Evolutionary conservation across 2,113 vertebrate genomes (phyloP), one percentile per base, ranked within the genome.

Genomic region (Vicugna pacos): DNA sequence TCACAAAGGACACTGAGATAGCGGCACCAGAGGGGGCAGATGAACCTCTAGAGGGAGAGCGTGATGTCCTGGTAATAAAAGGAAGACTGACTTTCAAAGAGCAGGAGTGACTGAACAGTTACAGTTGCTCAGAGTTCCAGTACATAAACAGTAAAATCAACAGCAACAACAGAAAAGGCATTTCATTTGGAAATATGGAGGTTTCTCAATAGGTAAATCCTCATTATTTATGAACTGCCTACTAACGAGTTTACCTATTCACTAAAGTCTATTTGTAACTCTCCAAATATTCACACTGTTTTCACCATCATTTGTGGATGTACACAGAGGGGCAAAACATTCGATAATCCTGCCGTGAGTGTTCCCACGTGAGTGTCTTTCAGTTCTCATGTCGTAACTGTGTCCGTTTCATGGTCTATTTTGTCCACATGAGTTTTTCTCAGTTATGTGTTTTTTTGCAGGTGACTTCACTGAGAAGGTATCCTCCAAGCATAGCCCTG

Each of bases 81-180:
- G 22, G 4, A 80, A 85, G 10, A 32, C 22, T 65, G 79, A 52
- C 3, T 35, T 69, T 19, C 11, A 58, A 24, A 72, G 81, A 62
- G 8, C 14, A 38, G 20, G 28, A 60, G 22, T 0, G 0, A 24
- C 9, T 32, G 19, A 54, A n/a, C 4, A 28, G 6, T 15, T 30
- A 38, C 20, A 96, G 38, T 17, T 79, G 6, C 28, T 88, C 32
- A 24, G 28, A 54, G 13, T 48, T 52, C 10, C 3, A 54, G 35
- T 56, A 69, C 69, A 84, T 48, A 88, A 75, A 84, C 35, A 89
- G 1, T 64, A 22, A 38, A 46, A 86, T 42, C 38, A 42, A 42
- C 38, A 42, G 38, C 38, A 42, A 42, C 38, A 42, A 42, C 38
- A 42, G 38, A 73, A 72, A 60, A 67, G 22, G 1, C 2, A 79